Evolutionary conservation across 2,888 invertebrate genomes (phyloP).

Genomic region (Plusia festucae): DNA sequence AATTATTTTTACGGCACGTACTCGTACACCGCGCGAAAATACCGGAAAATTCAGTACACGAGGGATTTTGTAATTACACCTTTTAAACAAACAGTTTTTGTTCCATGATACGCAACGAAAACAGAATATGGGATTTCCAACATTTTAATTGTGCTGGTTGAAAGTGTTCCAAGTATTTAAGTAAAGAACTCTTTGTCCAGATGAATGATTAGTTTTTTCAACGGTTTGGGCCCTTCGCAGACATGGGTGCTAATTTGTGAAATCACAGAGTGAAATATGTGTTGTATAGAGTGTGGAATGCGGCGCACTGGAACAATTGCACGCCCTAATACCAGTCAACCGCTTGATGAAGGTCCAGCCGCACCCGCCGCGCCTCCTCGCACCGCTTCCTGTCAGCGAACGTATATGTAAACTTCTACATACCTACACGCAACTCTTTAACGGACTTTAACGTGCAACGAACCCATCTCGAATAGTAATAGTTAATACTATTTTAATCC

Average conservation of each 20-base stretch:
- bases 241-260: constrained; percentile 82
- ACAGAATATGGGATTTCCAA: constrained; percentile 65
- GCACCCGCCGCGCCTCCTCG: constrained; percentile 62
- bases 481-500: not conserved
- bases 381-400: constrained; percentile 66
- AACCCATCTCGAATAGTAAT: constrained; percentile 6
- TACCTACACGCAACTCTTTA: constrained; percentile 44
- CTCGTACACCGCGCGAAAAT: constrained; percentile 80
- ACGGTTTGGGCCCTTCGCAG: constrained; percentile 62
- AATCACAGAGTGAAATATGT: constrained; percentile 85
- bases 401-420: constrained; percentile 52
- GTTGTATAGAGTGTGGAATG: constrained; percentile 82
- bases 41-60: constrained; percentile 82
- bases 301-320: constrained; percentile 84
- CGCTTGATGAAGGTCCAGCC: constrained; percentile 87
- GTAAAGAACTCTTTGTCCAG: constrained; percentile 46
- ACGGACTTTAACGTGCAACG: constrained; percentile 9
- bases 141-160: constrained; percentile 64
- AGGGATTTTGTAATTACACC: constrained; percentile 86
- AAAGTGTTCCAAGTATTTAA: constrained; percentile 44
- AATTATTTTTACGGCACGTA: constrained; percentile 89
- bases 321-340: constrained; percentile 88
- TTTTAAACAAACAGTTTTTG: constrained; percentile 81
- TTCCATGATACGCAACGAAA: constrained; percentile 72
- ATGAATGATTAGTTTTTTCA: constrained; percentile 60